Base-by-base conservation (phyloP, 2,888 invertebrate genomes). In the Hoplodrina blanda region DNA sequence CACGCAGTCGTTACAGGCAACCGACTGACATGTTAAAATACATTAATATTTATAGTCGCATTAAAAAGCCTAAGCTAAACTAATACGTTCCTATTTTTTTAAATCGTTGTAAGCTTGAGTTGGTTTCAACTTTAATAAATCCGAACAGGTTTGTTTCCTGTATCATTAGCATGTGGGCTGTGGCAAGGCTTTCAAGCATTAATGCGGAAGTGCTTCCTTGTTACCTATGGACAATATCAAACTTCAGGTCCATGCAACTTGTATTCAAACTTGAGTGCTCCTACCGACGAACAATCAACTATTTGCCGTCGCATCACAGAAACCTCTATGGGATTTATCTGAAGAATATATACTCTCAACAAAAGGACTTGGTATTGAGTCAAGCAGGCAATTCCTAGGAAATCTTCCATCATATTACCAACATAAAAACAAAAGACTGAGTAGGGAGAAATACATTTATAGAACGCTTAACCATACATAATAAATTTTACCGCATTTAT, bases 151-250 rank as follows among this genome's bases (percentile, higher is more conserved):
- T 37, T 3, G 10, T 56, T 62, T 73, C 19, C 52, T 57, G 7
- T 44, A 55, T 20, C 0, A 41, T 50, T 17, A 11, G 11, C 17
- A 20, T 37, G n/a, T 41, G 30, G n/a, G 57, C 7, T 50, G 7
- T 54, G 44, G 30, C 33, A 37, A 2, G 37, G 62, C 54, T 63
- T 68, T 67, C 44, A 74, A 50, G 52, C 46, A 59, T 53, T 67
- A 62, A 60, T 65, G n/a, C 19, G 64, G 65, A 80, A 68, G 49
- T 52, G 25, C 49, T 68, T 69, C 62, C 65, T 65, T 37, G 72
- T 72, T 72, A 65, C 56, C 2, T 52, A 10, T 19, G 13, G 52
- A 66, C 53, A 61, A 72, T 61, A 60, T 60, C 60, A 46, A 66
- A 10, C 13, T 54, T 11, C 33, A 17, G 15, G 54, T 13, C 10